phyloP scores from a whole-genome alignment of 2,113 vertebrate species.

The Xyrauchen texanus region DNA sequence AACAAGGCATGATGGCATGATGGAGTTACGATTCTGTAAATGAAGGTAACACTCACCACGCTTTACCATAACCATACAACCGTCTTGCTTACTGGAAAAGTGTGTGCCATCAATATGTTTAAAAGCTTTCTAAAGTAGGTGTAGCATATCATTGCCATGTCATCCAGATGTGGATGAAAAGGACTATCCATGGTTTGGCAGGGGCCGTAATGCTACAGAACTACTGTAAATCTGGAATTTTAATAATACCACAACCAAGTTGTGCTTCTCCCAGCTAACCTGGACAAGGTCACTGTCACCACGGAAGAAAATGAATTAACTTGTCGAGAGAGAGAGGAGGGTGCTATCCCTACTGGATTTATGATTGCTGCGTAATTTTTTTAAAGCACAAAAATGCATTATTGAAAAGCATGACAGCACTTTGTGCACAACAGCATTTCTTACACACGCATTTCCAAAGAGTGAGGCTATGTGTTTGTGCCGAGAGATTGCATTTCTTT shows the following conservation, averaged over 20 bases:
- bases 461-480: not conserved
- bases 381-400: conserved; percentile 65
- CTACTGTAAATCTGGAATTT: not conserved
- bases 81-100: conserved; percentile 5
- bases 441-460: conserved; percentile 27
- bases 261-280: not conserved
- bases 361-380: conserved; percentile 57
- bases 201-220: not conserved
- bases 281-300: conserved; percentile 19
- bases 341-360: conserved; percentile 37
- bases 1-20: not conserved
- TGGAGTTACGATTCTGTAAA: not conserved
- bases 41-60: conserved; percentile 5
- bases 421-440: conserved; percentile 47
- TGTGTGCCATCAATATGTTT: not conserved
- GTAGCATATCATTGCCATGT: conserved; percentile 8
- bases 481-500: conserved; percentile 27
- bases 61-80: not conserved
- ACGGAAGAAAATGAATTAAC: conserved; percentile 41
- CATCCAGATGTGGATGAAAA: not conserved
- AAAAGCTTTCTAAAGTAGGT: conserved; percentile 15
- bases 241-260: not conserved
- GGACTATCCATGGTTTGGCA: not conserved
- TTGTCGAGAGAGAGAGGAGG: conserved; percentile 34
- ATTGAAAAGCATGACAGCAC: conserved; percentile 60